phyloP scores from a whole-genome alignment of 2,888 invertebrate species.

The Nymphalis urticae region DNA sequence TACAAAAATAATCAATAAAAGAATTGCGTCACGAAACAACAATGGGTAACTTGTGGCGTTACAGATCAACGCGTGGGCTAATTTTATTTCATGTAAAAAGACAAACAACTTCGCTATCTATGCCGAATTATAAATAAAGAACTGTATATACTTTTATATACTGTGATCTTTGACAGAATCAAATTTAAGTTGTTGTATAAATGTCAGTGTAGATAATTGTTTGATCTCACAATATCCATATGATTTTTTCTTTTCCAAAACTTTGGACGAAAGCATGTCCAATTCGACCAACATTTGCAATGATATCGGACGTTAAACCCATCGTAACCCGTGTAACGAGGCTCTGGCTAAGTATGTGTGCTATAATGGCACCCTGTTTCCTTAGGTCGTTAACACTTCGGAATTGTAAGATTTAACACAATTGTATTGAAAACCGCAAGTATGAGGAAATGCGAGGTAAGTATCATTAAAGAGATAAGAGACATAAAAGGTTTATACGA shows the following conservation, averaged over 20 bases:
- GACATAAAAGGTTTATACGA: constrained; percentile 18
- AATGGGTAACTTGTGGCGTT: background rate
- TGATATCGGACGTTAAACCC: background rate
- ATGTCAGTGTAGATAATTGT: too few relatives aligned
- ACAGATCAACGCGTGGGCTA: background rate
- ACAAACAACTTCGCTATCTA: too few relatives aligned
- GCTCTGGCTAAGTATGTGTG: constrained; percentile 15
- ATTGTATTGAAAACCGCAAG: constrained; percentile 33
- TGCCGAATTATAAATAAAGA: too few relatives aligned
- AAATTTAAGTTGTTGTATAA: too few relatives aligned
- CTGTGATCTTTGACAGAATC: too few relatives aligned
- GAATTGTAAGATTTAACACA: constrained; percentile 29
- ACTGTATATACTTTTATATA: too few relatives aligned
- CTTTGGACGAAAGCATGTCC: background rate
- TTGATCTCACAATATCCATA: too few relatives aligned
- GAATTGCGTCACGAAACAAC: constrained; percentile 1
- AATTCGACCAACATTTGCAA: background rate
- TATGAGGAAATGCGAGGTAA: constrained; percentile 33
- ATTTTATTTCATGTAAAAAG: background rate
- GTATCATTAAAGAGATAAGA: constrained; percentile 25
- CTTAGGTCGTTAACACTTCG: constrained; percentile 34
- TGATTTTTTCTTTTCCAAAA: background rate
- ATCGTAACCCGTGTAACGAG: constrained; percentile 22
- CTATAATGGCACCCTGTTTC: constrained; percentile 28
- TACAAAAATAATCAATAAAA: background rate